Conservation (phyloP, 2,888 invertebrate species). For the Leptopilina drosophilae region DNA sequence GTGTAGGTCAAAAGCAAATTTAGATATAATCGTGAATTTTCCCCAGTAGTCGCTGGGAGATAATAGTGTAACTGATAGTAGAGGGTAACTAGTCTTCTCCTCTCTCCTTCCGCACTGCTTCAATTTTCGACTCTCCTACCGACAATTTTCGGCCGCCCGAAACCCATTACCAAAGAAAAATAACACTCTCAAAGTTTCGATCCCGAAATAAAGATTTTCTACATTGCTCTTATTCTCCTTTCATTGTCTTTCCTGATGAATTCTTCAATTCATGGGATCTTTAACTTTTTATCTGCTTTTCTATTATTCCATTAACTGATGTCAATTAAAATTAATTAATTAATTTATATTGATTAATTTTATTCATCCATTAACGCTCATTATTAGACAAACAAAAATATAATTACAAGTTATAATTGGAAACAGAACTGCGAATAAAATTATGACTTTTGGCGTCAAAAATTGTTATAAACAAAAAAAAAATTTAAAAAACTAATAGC, state of each 20-base stretch:
- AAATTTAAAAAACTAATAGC: too few species aligned
- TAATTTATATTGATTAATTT: too few species aligned
- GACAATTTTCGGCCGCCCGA: constrained; percentile 72
- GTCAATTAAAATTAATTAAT: too few species aligned
- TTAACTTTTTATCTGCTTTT: neutral
- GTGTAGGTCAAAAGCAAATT: constrained; percentile 37
- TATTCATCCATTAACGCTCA: too few species aligned
- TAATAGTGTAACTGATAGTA: constrained; percentile 76
- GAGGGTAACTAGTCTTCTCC: constrained; percentile 71
- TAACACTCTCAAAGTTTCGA: neutral
- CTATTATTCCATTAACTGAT: too few species aligned
- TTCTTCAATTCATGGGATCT: neutral
- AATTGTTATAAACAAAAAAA: too few species aligned
- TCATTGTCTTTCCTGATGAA: neutral
- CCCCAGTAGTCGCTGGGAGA: constrained; percentile 66
- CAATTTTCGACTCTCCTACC: constrained; percentile 62
- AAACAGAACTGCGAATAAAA: too few species aligned
- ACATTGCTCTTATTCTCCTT: constrained; percentile 4
- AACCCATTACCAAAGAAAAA: constrained; percentile 37
- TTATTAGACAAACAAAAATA: too few species aligned
- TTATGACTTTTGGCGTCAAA: too few species aligned
- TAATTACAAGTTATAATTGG: too few species aligned
- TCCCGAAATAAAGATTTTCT: constrained; percentile 11
- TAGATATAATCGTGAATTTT: constrained; percentile 60
- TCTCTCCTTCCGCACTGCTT: constrained; percentile 60